A percentile compares a stretch with the other conserved stretches of the same genome.
phyloP scores from a whole-genome alignment of 2,113 vertebrate species.

The Aegithalos caudatus region DNA sequence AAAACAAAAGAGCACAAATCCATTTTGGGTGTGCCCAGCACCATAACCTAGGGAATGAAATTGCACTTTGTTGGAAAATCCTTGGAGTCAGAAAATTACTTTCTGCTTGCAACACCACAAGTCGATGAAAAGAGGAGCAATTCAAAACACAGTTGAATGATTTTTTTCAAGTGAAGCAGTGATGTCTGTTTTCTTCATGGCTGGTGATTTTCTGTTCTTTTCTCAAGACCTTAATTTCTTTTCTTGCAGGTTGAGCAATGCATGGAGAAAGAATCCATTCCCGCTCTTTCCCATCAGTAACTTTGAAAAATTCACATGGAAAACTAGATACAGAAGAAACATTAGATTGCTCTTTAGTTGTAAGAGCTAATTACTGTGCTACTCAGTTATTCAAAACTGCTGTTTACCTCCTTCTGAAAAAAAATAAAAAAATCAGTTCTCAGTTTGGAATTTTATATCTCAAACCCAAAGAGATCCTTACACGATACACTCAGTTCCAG shows the following conservation, averaged over 20 bases:
- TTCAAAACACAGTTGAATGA: background rate
- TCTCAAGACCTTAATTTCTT: background rate
- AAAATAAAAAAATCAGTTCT: background rate
- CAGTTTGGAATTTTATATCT: background rate
- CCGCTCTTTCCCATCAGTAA: background rate
- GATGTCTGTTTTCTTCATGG: background rate
- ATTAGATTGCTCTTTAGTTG: background rate
- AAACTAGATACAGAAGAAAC: background rate
- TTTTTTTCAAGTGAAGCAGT: background rate
- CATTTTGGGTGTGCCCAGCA: background rate
- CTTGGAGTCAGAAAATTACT: background rate
- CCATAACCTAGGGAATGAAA: background rate
- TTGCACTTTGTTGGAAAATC: background rate
- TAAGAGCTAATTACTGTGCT: background rate
- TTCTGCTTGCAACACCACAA: background rate
- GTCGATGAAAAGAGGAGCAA: background rate
- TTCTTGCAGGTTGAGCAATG: background rate
- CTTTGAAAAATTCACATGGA: background rate
- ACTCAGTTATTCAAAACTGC: background rate
- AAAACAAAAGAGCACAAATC: background rate
- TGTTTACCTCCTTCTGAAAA: background rate
- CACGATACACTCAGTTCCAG: background rate
- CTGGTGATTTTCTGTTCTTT: background rate
- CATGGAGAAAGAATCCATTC: background rate
- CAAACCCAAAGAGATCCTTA: background rate